phyloP scores from a whole-genome alignment of 1,140 invertebrate species.

The Rhopalosiphum maidis region DNA sequence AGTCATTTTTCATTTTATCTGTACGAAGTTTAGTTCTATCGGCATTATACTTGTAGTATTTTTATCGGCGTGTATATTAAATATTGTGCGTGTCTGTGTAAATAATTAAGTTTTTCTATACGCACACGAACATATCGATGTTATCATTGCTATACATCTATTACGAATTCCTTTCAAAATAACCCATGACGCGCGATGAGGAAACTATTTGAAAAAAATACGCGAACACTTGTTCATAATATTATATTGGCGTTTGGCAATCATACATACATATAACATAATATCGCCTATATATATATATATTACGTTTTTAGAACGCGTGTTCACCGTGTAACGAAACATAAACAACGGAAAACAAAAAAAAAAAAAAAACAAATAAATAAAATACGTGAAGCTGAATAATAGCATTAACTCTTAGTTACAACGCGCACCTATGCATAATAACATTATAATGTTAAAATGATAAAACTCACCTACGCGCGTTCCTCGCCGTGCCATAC shows the following conservation, averaged over 20 bases:
- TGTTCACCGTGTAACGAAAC: not conserved
- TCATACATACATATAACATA: not conserved
- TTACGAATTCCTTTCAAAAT: not conserved
- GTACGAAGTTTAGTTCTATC: not conserved
- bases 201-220: not conserved
- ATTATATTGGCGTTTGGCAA: not conserved
- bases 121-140: not conserved
- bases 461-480: conserved; percentile 30
- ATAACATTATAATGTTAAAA: not conserved
- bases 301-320: not conserved
- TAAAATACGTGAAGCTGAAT: conserved; percentile 7
- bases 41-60: not conserved
- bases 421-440: not conserved
- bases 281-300: not conserved
- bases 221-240: not conserved
- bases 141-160: not conserved
- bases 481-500: not conserved
- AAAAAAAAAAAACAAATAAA: not conserved
- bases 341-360: not conserved
- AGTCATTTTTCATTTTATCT: not conserved
- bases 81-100: not conserved
- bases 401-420: not conserved
- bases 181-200: not conserved
- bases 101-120: not conserved
- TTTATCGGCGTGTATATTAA: not conserved